Base-by-base conservation (phyloP, 2,113 vertebrate species). In the Cnemophilus loriae region DNA sequence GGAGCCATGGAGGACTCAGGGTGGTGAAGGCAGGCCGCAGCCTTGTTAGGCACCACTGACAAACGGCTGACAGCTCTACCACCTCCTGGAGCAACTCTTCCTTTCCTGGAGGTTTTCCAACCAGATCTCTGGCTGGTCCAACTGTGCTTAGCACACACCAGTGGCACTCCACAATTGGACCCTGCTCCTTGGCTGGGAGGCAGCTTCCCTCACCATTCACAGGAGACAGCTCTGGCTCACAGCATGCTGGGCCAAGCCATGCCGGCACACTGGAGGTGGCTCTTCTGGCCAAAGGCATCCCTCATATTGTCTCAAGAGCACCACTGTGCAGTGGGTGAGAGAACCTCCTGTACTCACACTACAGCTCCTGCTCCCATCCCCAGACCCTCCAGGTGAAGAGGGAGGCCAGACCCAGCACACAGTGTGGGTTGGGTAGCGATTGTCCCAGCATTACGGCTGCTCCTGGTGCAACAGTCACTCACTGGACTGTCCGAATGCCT, bases 391-490 rank as follows among this genome's bases (percentile, higher is more conserved):
- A 23, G 10, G 39, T 2, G 7, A 57, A 23, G 50, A 18, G 3
- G 0, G 12, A 70, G 37, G 56, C 20, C 1, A 18, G 56, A 32
- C 8, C 4, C 68, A 14, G 76, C 22, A 16, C 5, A 0, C 1
- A 0, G 27, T 0, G 10, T 0, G 1, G 55, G 68, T 1, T 23
- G n/a, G 26, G 33, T 11, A 26, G 42, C 0, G 0, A 24, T 0
- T 53, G 32, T 55, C 26, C 59, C 41, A 35, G n/a, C 46, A 56
- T 60, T 18, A 7, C 0, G 0, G 61, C 7, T 3, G 52, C 56
- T 79, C 50, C 61, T 1, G 11, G 46, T 13, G 61, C 0, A 0
- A 30, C 0, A n/a, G 81, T n/a, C 81, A 64, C 50, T 47, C 21
- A 2, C 20, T 0, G 0, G 60, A 78, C 21, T 4, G 49, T 27